Percentiles rank a stretch among this genome's conserved stretches.
phyloP scores from a whole-genome alignment of 2,797 vertebrate species.

The Paratrypauchen microcephalus region DNA sequence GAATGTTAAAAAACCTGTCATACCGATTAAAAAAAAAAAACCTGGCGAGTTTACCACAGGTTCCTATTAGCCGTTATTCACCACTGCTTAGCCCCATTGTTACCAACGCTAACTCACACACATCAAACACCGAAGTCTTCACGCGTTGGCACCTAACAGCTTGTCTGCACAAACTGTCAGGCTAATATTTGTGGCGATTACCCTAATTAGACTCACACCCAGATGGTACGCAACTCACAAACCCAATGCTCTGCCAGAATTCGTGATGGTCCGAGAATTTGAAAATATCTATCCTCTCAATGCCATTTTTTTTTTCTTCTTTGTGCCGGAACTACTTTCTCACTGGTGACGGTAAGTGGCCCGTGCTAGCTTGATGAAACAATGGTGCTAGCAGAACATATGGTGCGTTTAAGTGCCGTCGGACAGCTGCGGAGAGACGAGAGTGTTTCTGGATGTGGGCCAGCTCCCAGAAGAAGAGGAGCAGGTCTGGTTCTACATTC shows the following conservation, averaged over 20 bases:
- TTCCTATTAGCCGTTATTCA: slow-evolving; percentile 40
- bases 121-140: slow-evolving; percentile 66
- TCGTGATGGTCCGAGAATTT: slow-evolving; percentile 71
- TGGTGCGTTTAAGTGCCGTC: slow-evolving; percentile 79
- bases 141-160: slow-evolving; percentile 77
- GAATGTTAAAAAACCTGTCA: no score
- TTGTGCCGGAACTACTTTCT: slow-evolving; percentile 50
- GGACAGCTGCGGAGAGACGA: slow-evolving; percentile 81
- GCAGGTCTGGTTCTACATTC: slow-evolving; percentile 56
- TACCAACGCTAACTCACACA: slow-evolving; percentile 63
- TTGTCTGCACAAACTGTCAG: slow-evolving; percentile 80
- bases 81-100: slow-evolving; percentile 57
- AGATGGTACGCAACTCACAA: slow-evolving; percentile 82
- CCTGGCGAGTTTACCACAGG: not conserved
- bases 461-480: slow-evolving; percentile 64
- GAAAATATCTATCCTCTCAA: not conserved
- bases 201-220: slow-evolving; percentile 83
- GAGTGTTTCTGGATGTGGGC: slow-evolving; percentile 79
- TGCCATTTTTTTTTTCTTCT: not conserved
- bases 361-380: slow-evolving; percentile 69
- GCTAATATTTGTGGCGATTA: slow-evolving; percentile 82
- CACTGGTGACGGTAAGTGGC: slow-evolving; percentile 73
- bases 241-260: slow-evolving; percentile 78
- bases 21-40: not conserved
- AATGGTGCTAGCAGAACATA: slow-evolving; percentile 82